Evolutionary conservation across 2,797 vertebrate genomes (phyloP).

Genomic region (Pantherophis alleghaniensis): DNA sequence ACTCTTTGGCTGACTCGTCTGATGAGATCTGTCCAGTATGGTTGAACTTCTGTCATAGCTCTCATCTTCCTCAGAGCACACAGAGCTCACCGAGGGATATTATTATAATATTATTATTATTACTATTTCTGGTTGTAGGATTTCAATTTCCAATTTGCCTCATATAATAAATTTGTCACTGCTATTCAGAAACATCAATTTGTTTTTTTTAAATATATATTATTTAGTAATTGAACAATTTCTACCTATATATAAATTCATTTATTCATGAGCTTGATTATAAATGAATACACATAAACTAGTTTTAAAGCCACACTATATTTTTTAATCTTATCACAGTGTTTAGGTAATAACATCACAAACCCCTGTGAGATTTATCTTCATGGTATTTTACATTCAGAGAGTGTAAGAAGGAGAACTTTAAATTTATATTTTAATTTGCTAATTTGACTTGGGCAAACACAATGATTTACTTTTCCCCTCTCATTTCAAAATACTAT

Average conservation of each 20-base stretch:
- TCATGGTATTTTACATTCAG: conserved; percentile 42
- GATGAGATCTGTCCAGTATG: background rate
- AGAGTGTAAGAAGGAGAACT: background rate
- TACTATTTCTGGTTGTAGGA: background rate
- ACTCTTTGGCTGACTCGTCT: background rate
- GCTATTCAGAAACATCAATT: background rate
- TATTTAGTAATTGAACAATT: background rate
- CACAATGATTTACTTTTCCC: background rate
- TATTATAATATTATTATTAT: background rate
- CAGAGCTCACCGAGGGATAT: background rate
- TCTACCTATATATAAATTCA: conserved; percentile 6
- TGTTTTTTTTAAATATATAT: background rate
- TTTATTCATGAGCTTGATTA: conserved; percentile 31
- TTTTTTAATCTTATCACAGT: conserved; percentile 36
- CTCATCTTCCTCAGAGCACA: background rate
- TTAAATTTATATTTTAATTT: conserved; percentile 58
- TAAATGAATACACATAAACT: conserved; percentile 25
- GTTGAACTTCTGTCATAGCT: background rate
- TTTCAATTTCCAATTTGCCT: conserved; percentile 18
- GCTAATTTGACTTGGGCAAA: conserved; percentile 37
- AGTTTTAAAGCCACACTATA: background rate
- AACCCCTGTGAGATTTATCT: conserved; percentile 42
- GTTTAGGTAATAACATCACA: conserved; percentile 13
- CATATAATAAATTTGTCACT: conserved; percentile 10
- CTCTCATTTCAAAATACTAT: conserved; percentile 24